Conservation (phyloP, 92 coral and sea anemone genomes). For the Umimayanthus chanpuru region DNA sequence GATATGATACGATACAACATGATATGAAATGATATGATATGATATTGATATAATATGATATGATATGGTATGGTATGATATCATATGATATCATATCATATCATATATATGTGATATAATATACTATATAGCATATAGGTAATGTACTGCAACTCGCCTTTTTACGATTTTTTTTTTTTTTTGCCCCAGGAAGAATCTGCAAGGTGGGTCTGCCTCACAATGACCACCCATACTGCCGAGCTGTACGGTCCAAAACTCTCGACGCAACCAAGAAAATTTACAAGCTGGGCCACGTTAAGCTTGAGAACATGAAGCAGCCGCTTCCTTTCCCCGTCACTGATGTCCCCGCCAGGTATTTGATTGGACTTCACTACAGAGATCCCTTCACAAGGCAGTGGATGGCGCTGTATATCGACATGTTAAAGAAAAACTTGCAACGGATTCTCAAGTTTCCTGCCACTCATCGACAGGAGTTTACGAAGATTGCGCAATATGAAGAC, state of each 20-base stretch:
- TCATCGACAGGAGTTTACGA: slow-evolving; percentile 62
- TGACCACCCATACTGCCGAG: slow-evolving; percentile 55
- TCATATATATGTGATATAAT: no score
- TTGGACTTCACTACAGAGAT: slow-evolving; percentile 55
- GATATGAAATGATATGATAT: no score
- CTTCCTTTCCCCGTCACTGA: slow-evolving; percentile 72
- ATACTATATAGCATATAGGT: no score
- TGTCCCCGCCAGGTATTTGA: slow-evolving; percentile 53
- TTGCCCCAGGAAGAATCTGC: slow-evolving; percentile 63
- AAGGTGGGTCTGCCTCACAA: slow-evolving; percentile 67
- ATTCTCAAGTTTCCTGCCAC: slow-evolving; percentile 55
- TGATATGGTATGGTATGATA: no score
- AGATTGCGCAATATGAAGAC: slow-evolving; percentile 64
- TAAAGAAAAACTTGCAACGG: slow-evolving; percentile 53
- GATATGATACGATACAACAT: no score
- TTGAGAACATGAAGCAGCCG: background rate
- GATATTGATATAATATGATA: no score
- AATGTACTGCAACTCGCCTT: no score
- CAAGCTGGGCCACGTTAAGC: slow-evolving; percentile 63
- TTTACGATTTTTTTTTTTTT: no score
- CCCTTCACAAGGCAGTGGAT: slow-evolving; percentile 80
- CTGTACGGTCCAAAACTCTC: slow-evolving; percentile 55
- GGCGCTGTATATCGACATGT: slow-evolving; percentile 71
- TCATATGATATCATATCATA: no score
- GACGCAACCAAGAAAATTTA: slow-evolving; percentile 48